Percentiles rank a stretch among this genome's conserved stretches.
These are phyloP conservation scores for Steromphala cineraria DNA, from an alignment of 2,888 invertebrate species.

Conservation along the genomic window DNA sequence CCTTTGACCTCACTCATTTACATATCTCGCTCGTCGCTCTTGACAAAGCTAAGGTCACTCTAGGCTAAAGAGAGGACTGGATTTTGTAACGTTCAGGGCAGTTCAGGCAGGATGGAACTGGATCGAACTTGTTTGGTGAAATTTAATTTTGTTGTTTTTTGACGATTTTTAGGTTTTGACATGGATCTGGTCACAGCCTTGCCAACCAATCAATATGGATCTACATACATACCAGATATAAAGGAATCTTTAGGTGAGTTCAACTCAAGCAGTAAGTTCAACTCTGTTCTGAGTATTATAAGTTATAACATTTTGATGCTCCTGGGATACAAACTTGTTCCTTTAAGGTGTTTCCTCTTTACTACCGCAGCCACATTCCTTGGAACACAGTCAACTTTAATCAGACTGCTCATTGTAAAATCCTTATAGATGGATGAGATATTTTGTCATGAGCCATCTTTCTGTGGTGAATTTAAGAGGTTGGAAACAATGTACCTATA, in stretches of 20 bases:
- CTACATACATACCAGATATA: constrained; percentile 83
- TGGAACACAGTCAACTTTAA: too few species aligned
- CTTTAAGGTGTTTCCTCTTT: too few species aligned
- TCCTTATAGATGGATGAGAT: too few species aligned
- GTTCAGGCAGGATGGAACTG: background rate
- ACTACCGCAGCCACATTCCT: too few species aligned
- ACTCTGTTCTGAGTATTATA: too few species aligned
- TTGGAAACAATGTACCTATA: too few species aligned
- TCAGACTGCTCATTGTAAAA: too few species aligned
- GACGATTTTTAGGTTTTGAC: constrained; percentile 52
- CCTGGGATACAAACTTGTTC: too few species aligned
- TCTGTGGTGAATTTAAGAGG: too few species aligned
- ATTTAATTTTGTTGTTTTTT: background rate
- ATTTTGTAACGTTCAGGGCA: background rate
- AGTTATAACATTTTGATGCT: too few species aligned
- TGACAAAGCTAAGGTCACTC: background rate
- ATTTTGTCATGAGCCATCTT: too few species aligned
- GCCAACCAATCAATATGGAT: constrained; percentile 86
- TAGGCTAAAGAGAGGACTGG: constrained; percentile 3
- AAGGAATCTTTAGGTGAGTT: constrained; percentile 83
- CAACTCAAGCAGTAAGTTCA: background rate
- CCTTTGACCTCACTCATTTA: constrained; percentile 14
- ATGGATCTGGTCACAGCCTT: constrained; percentile 79
- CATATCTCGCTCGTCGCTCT: constrained; percentile 10
- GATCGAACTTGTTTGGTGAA: background rate